Percentiles rank a stretch among this genome's conserved stretches.
These are phyloP conservation scores for Plodia interpunctella DNA, from an alignment of 1,140 invertebrate genomes.

Conservation along the genomic window DNA sequence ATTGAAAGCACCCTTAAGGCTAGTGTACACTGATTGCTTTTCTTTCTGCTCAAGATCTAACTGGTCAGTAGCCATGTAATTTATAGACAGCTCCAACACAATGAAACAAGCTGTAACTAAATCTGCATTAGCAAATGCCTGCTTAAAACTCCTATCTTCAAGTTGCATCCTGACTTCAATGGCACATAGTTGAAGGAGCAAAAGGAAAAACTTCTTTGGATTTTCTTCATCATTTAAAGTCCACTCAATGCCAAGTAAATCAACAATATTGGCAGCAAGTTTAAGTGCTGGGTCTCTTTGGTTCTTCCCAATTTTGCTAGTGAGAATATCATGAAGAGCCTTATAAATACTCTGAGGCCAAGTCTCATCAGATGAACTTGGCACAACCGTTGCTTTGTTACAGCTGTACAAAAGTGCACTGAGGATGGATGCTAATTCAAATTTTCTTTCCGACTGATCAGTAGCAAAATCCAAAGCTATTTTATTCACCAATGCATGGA, in stretches of 20 bases:
- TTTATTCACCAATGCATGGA: conserved; percentile 89
- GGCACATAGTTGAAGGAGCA: conserved; percentile 90
- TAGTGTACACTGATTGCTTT: conserved; percentile 92
- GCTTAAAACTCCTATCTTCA: conserved; percentile 89
- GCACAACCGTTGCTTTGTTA: conserved; percentile 79
- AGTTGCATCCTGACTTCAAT: conserved; percentile 96
- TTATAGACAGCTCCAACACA: conserved; percentile 88
- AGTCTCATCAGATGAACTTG: conserved; percentile 81
- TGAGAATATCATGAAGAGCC: conserved; percentile 87
- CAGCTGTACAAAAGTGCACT: conserved; percentile 86
- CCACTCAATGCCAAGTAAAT: conserved; percentile 91
- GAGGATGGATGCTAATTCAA: conserved; percentile 88
- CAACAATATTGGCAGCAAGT: conserved; percentile 87
- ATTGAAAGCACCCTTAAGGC: conserved; percentile 92
- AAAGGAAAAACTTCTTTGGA: conserved; percentile 88
- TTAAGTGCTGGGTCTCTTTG: conserved; percentile 92
- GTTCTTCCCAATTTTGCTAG: conserved; percentile 90
- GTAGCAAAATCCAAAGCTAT: conserved; percentile 91
- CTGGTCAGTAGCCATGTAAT: conserved; percentile 88
- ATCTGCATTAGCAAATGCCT: conserved; percentile 85
- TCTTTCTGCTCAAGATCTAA: conserved; percentile 92
- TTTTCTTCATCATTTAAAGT: conserved; percentile 86
- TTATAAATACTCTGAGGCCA: conserved; percentile 89
- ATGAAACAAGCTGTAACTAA: conserved; percentile 90
- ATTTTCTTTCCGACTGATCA: conserved; percentile 91